Conservation (phyloP, 1,140 invertebrate genomes). For the Coenobita brevimanus region DNA sequence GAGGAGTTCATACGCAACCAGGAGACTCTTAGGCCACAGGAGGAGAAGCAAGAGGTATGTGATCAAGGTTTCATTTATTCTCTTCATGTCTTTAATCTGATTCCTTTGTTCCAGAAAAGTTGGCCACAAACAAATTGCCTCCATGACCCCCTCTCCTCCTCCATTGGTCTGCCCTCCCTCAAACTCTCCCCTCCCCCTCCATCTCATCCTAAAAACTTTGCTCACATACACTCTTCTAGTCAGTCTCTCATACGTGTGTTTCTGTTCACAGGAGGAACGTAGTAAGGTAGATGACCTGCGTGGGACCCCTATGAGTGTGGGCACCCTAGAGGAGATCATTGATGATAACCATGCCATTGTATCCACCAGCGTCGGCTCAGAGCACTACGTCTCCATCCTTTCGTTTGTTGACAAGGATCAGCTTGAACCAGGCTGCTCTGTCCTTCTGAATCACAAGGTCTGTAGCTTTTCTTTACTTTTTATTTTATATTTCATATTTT, state of each 20-base stretch:
- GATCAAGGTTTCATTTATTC: no score
- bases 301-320: conserved; percentile 99
- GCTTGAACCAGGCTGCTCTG: conserved; percentile 98
- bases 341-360: conserved; percentile 99
- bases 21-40: conserved; percentile 97
- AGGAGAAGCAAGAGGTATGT: conserved; percentile 97
- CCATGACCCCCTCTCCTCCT: no score
- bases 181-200: neutral
- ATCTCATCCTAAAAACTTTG: no score
- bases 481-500: no score
- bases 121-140: no score
- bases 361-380: conserved; percentile 98
- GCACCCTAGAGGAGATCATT: conserved; percentile 99
- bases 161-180: no score
- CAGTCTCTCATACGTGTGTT: neutral
- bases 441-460: conserved; percentile 98
- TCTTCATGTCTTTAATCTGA: no score
- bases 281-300: conserved; percentile 97
- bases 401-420: conserved; percentile 99
- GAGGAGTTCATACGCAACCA: conserved; percentile 99
- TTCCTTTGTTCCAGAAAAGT: no score
- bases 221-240: no score
- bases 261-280: conserved; percentile 82
- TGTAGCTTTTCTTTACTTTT: no score
- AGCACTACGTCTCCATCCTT: conserved; percentile 99